Evolutionary conservation across 1,140 invertebrate species (phyloP).

Genomic region (Drosophila pandora): DNA sequence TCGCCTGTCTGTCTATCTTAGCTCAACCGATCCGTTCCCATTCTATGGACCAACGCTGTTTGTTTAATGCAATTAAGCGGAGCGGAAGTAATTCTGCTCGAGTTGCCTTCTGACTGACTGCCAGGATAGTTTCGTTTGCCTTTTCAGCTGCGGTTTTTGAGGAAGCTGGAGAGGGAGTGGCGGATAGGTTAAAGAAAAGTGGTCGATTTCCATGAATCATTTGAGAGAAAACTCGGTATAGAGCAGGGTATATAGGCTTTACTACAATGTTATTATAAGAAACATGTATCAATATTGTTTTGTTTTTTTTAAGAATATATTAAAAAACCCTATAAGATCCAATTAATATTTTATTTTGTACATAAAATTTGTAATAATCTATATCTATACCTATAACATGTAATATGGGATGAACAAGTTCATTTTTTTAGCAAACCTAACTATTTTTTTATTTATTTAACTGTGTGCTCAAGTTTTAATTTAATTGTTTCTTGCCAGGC

Average conservation of each 20-base stretch:
- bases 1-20: conserved; percentile 28
- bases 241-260: not conserved
- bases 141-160: conserved; percentile 19
- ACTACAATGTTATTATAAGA: not conserved
- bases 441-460: conserved; percentile 67
- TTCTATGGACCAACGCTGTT: conserved; percentile 47
- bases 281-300: no score
- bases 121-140: conserved; percentile 35
- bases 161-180: not conserved
- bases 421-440: conserved; percentile 10
- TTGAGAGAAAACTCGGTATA: not conserved
- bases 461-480: conserved; percentile 71
- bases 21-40: conserved; percentile 29
- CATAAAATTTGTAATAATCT: no score
- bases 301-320: no score
- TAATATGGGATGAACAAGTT: not conserved
- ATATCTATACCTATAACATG: not conserved
- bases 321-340: no score
- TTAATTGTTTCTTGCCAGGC: conserved; percentile 56
- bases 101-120: conserved; percentile 52
- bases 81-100: conserved; percentile 66
- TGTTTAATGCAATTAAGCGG: conserved; percentile 78
- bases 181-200: not conserved
- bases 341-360: no score
- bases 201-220: conserved; percentile 18